Evolutionary conservation across 2,113 vertebrate species (phyloP).

Genomic region (Pterocles gutturalis): DNA sequence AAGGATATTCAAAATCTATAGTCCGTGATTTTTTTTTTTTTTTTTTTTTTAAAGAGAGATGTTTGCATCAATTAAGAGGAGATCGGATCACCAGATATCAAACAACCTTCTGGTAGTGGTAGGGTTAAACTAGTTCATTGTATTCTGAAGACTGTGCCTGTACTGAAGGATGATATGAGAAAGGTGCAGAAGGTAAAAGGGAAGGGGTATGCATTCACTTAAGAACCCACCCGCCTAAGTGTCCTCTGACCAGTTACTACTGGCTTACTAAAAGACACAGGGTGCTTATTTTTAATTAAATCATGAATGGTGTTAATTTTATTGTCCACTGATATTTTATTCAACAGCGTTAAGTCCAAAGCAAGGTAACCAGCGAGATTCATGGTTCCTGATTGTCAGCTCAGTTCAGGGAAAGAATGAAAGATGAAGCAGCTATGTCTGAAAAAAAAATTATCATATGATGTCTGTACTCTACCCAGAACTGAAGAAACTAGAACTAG

Average conservation of each 20-base stretch:
- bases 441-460: not conserved
- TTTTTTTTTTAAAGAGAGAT: not conserved
- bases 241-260: not conserved
- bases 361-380: not conserved
- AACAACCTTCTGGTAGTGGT: not conserved
- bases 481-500: not conserved
- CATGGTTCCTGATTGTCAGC: not conserved
- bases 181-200: not conserved
- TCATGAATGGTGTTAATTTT: not conserved
- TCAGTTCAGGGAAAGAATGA: not conserved
- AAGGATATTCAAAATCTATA: not conserved
- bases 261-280: not conserved
- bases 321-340: not conserved
- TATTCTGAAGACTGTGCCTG: not conserved
- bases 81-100: not conserved
- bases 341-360: not conserved
- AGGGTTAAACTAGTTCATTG: not conserved
- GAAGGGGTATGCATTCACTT: not conserved
- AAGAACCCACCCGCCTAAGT: not conserved
- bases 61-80: not conserved
- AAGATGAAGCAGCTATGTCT: not conserved
- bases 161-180: not conserved
- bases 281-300: not conserved
- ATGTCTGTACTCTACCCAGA: not conserved
- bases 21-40: not conserved